Evolutionary conservation across 1,140 invertebrate species (phyloP), one percentile per base, ranked within the genome.

Genomic region (Meteorus sp.): DNA sequence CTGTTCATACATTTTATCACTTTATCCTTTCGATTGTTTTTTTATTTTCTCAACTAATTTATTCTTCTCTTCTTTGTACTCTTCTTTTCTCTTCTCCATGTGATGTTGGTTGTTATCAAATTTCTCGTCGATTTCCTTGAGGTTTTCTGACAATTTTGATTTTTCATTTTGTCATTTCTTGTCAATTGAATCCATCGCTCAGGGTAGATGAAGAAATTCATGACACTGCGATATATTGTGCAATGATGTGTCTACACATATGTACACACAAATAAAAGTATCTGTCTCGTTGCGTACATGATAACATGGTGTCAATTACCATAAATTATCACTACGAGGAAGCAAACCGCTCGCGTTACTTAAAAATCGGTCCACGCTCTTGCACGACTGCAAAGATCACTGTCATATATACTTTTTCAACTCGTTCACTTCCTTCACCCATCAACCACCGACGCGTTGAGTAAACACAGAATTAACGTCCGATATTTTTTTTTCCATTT

Each of bases 311-410:
- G 27, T 33, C 47, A 50, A 50, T 50, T 50, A 50, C 20, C 47
- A 31, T 15, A 31, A 50, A 48, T 56, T 48, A 56, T 56, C 55
- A 17, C 44, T 20, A 44, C 29, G 17, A 56, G 52, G 39, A 29
- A 43, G 54, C 29, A 13, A 44, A 3, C 4, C 41, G 41, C 2
- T 7, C 13, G 35, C 13, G 13, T 39, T 5, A 39, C 35, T 11
- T 39, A 39, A 44, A 44, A 20, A 44, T 44, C 41, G 17, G 17
- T 39, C 35, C 35, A 15, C 35, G 17, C 13, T 5, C 41, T 44
- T 19, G 11, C 20, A 44, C 11, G 11, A 3, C 15, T 19, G 11
- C 7, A 44, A 8, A 19, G 9, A 17, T 44, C 9, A 44, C 5
- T 6, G 9, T 9, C 15, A 1, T 17, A 20, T 17, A 15, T 23